Evolutionary conservation across 2,113 vertebrate species (phyloP).

Genomic region (Myocastor coypus): DNA sequence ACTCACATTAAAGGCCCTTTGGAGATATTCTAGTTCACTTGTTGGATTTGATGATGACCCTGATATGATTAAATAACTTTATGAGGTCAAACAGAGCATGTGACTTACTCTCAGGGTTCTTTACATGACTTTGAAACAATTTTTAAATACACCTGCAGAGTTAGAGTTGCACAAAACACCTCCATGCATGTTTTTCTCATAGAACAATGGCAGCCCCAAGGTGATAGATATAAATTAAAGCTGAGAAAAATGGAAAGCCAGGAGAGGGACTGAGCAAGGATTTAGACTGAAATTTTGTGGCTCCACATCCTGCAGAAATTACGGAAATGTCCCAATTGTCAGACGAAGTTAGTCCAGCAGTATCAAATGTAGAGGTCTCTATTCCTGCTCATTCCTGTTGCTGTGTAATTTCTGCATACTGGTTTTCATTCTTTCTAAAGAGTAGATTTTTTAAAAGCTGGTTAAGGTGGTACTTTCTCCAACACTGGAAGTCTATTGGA

Average conservation of each 20-base stretch:
- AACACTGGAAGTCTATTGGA: background rate
- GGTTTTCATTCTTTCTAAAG: conserved; percentile 19
- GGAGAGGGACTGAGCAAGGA: background rate
- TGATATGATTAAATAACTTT: background rate
- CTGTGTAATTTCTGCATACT: background rate
- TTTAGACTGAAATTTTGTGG: background rate
- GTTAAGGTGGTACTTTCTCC: background rate
- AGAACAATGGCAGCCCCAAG: background rate
- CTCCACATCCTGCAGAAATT: background rate
- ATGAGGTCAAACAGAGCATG: background rate
- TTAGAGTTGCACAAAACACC: background rate
- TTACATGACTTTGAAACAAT: conserved; percentile 1
- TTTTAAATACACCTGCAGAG: background rate
- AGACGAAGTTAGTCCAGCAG: background rate
- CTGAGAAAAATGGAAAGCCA: background rate
- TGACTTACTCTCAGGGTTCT: background rate
- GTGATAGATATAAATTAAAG: background rate
- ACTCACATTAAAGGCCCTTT: background rate
- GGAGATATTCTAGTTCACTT: background rate
- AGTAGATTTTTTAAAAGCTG: background rate
- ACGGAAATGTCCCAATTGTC: background rate
- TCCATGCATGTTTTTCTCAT: background rate
- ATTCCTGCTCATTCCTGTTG: background rate
- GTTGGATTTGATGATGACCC: background rate
- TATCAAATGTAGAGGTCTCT: background rate